A percentile compares a stretch with the other conserved stretches of the same genome.
Conservation (phyloP, 2,888 invertebrate genomes). For the Hanleya hanleyi region DNA sequence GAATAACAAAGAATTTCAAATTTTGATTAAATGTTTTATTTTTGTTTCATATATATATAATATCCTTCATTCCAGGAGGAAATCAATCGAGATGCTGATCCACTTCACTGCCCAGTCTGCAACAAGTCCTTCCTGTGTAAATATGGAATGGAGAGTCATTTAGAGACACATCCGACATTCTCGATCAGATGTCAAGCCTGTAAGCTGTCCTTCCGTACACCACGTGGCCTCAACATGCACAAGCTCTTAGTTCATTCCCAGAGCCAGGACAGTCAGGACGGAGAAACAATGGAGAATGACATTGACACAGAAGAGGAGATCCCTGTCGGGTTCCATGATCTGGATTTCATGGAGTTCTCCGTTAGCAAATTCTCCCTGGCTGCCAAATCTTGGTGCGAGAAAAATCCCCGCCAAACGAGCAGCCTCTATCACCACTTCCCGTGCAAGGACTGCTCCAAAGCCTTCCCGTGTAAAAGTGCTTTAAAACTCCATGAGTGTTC, state of each 20-base stretch:
- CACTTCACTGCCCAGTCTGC: constrained; percentile 79
- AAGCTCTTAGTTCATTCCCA: constrained; percentile 78
- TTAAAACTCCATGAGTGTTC: constrained; percentile 65
- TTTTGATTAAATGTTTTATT: not conserved
- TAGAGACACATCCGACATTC: constrained; percentile 81
- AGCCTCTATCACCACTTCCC: constrained; percentile 66
- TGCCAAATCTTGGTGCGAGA: constrained; percentile 83
- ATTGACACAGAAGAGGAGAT: constrained; percentile 10
- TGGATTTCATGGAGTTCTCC: constrained; percentile 85
- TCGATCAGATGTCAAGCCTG: constrained; percentile 84
- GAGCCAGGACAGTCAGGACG: not conserved
- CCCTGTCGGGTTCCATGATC: constrained; percentile 75
- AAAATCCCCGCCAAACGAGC: constrained; percentile 73
- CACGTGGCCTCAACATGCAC: constrained; percentile 82
- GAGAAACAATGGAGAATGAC: not conserved
- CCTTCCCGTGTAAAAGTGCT: constrained; percentile 71
- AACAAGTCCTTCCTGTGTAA: constrained; percentile 79
- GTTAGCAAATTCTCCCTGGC: constrained; percentile 86
- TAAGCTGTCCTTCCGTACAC: constrained; percentile 82
- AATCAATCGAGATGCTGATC: constrained; percentile 33
- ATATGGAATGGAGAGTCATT: constrained; percentile 79
- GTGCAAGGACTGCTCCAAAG: constrained; percentile 68
- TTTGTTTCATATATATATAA: not conserved
- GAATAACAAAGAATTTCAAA: too few relatives aligned
- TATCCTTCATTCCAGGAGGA: constrained; percentile 4